Evolutionary conservation across 2,113 vertebrate species (phyloP).

Genomic region (Toxotes chatareus): DNA sequence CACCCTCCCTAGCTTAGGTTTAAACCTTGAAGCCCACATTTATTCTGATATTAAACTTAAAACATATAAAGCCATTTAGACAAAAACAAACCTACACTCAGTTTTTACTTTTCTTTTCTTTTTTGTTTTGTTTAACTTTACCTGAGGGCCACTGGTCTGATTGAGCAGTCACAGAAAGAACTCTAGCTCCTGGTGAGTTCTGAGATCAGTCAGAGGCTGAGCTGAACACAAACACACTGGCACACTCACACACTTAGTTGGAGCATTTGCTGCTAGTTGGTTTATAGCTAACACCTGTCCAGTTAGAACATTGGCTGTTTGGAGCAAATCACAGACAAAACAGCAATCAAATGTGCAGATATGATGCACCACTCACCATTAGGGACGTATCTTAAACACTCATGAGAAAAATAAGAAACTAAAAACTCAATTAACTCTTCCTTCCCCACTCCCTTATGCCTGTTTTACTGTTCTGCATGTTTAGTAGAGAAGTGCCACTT

Average conservation of each 20-base stretch:
- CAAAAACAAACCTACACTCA: not conserved
- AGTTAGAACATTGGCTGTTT: slow-evolving; percentile 14
- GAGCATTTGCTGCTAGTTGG: not conserved
- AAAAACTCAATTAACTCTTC: not conserved
- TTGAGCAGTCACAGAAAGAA: not conserved
- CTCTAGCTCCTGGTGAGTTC: not conserved
- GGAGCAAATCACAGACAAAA: not conserved
- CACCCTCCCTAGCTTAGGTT: slow-evolving; percentile 13
- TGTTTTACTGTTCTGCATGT: not conserved
- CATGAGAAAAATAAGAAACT: not conserved
- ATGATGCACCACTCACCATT: slow-evolving; percentile 1
- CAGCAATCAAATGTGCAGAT: not conserved
- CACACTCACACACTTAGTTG: not conserved
- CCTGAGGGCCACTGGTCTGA: not conserved
- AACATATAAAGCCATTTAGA: not conserved
- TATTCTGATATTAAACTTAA: not conserved
- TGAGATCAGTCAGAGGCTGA: slow-evolving; percentile 2
- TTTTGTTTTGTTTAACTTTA: not conserved
- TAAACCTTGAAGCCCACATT: not conserved
- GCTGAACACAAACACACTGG: not conserved
- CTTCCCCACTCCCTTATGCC: not conserved
- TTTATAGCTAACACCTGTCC: not conserved
- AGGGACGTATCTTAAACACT: not conserved
- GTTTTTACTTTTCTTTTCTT: too few relatives aligned
- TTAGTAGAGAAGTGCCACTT: not conserved